Base-by-base conservation (phyloP, 2,797 vertebrate genomes). In the Squalus acanthias region DNA sequence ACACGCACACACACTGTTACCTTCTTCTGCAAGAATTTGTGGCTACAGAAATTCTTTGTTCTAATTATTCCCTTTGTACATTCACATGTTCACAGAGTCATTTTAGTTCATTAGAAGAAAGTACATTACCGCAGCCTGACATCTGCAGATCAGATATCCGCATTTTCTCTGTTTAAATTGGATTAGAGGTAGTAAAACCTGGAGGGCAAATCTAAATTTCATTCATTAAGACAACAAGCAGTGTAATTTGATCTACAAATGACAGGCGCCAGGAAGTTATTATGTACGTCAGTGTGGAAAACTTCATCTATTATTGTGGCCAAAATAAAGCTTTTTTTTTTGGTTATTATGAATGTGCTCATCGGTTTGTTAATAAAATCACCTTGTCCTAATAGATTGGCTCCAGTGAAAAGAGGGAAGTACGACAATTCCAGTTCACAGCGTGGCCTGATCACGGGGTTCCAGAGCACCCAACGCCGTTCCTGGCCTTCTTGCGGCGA, bases 361-460 rank as follows among this genome's bases (percentile, higher is more conserved):
- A 33, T 74, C 46, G 13, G 26, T 95, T 17, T n/a, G 70, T 95
- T 72, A 33, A 33, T 95, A 65, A 95, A 15, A 53, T 53, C 97
- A 46, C 79, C 1, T 87, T 60, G 7, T 65, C 97, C 97, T 97
- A 96, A 79, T 97, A 99, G 99, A 99, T 99, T 46, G 99, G 99
- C 96, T 99, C 99, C 74, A 99, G 99, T 96, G 99, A 99, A 97
- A 99, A 99, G 97, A 98, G 99, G 95, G 99, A 99, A 98, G 99
- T 99, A 96, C 98, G 99, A 96, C 99, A 99, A 97, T 99, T 99
- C 97, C 99, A 99, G 98, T 99, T 99, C 97, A 99, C 99, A 63
- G 99, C 99, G 95, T 99, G 99, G 99, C 99, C 99, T 39, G 99
- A 99, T 97, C 99, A 99, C 6, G 99, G 99, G 67, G 99, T 99